These are phyloP conservation scores for Drosophila pandora DNA, from an alignment of 1,140 invertebrate species.

Conservation along the genomic window DNA sequence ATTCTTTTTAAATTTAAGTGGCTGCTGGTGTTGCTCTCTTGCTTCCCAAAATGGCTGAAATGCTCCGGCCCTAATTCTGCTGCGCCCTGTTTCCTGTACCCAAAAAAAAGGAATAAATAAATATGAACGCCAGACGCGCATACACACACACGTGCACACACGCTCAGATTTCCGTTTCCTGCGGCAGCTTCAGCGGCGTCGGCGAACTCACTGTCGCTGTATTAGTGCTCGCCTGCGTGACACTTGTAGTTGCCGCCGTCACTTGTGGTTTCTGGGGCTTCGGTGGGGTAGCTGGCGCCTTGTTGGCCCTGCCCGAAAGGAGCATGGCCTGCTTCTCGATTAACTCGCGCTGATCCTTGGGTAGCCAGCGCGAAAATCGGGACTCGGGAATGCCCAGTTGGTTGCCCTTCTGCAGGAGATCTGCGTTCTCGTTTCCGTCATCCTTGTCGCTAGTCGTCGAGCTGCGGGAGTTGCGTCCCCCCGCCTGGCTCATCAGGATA, in stretches of 20 bases:
- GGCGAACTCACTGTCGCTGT: conserved; percentile 22
- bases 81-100: conserved; percentile 32
- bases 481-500: conserved; percentile 64
- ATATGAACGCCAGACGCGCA: conserved; percentile 29
- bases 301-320: conserved; percentile 53
- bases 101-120: conserved; percentile 38
- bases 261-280: conserved; percentile 36
- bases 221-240: conserved; percentile 7
- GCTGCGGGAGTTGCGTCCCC: conserved; percentile 57
- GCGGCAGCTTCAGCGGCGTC: conserved; percentile 56
- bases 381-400: conserved; percentile 79
- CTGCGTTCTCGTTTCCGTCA: conserved; percentile 44
- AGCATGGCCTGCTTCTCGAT: conserved; percentile 76
- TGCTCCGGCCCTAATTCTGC: conserved; percentile 16
- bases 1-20: background rate
- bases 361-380: conserved; percentile 76
- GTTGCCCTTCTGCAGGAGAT: conserved; percentile 73
- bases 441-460: conserved; percentile 7
- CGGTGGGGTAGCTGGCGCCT: conserved; percentile 46
- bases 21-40: background rate
- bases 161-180: conserved; percentile 77
- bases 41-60: conserved; percentile 15
- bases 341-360: conserved; percentile 79
- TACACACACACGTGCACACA: conserved; percentile 32
- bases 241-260: conserved; percentile 14